Conservation (phyloP, 2,797 vertebrate genomes). For the Anisognathus igniventris region DNA sequence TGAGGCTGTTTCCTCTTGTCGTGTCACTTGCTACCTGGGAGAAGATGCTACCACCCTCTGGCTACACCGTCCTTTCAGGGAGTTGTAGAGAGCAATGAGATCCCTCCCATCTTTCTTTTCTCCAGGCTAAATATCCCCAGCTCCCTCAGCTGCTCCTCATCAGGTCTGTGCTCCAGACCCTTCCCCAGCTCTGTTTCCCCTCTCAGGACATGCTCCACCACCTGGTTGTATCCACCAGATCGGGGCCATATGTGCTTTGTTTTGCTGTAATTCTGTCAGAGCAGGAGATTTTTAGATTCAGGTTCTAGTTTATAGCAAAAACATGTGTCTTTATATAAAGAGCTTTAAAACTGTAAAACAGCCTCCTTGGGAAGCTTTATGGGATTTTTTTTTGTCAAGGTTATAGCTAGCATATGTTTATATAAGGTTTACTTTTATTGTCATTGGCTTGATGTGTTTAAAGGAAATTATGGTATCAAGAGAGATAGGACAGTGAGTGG, state of each 20-base stretch:
- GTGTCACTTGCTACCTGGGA: not conserved
- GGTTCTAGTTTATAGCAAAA: not conserved
- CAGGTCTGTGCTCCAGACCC: not conserved
- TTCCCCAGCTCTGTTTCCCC: not conserved
- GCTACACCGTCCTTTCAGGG: not conserved
- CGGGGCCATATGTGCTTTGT: not conserved
- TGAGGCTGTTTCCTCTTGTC: not conserved
- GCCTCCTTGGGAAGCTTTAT: conserved; percentile 6
- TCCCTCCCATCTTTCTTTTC: not conserved
- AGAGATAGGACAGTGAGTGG: not conserved
- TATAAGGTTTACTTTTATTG: conserved; percentile 31
- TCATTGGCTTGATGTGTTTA: conserved; percentile 19
- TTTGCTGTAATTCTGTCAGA: not conserved
- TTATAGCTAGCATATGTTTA: conserved; percentile 4
- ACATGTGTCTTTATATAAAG: not conserved
- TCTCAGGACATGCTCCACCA: not conserved
- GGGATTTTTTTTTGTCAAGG: not conserved
- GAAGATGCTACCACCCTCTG: not conserved
- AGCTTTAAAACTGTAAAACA: conserved; percentile 17
- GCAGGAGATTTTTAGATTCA: not conserved
- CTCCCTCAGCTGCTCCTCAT: not conserved
- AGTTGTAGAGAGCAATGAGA: not conserved
- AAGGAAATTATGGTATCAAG: conserved; percentile 34
- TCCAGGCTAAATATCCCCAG: not conserved
- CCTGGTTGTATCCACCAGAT: not conserved